Evolutionary conservation across 2,113 vertebrate species (phyloP).

Genomic region (Ceratotherium simum): DNA sequence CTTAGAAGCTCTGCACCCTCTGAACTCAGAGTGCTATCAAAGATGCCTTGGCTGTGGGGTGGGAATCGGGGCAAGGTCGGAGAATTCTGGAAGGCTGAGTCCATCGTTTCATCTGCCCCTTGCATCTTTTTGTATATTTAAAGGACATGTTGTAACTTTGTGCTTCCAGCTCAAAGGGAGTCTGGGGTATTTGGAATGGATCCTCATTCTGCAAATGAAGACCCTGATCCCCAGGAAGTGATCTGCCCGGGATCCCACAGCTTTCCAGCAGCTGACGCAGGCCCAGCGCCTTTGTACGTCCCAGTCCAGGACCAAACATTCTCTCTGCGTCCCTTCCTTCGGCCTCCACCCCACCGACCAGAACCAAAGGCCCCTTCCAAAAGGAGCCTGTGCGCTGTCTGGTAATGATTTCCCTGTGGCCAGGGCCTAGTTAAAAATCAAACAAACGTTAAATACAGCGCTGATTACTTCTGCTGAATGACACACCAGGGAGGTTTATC

Average conservation of each 20-base stretch:
- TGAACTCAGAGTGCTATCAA: too few species aligned
- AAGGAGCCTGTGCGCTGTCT: neutral
- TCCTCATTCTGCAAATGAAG: neutral
- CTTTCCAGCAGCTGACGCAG: neutral
- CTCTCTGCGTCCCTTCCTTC: rapidly evolving
- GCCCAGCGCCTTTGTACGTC: too few species aligned
- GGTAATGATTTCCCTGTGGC: neutral
- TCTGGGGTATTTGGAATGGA: neutral
- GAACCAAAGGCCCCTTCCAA: neutral
- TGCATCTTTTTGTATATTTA: neutral
- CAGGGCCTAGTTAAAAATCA: neutral
- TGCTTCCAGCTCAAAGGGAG: neutral
- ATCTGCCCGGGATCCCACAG: neutral
- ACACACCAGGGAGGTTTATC: neutral
- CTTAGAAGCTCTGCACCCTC: neutral
- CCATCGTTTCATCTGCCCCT: neutral
- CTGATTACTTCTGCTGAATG: neutral
- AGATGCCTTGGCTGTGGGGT: neutral
- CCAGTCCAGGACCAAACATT: too few species aligned
- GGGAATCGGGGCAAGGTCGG: rapidly evolving
- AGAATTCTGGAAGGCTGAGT: neutral
- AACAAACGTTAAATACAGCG: neutral
- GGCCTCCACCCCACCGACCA: rapidly evolving
- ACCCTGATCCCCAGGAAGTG: neutral
- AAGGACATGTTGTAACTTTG: neutral